phyloP scores from a whole-genome alignment of 2,113 vertebrate species.

The Scytalopus superciliaris region DNA sequence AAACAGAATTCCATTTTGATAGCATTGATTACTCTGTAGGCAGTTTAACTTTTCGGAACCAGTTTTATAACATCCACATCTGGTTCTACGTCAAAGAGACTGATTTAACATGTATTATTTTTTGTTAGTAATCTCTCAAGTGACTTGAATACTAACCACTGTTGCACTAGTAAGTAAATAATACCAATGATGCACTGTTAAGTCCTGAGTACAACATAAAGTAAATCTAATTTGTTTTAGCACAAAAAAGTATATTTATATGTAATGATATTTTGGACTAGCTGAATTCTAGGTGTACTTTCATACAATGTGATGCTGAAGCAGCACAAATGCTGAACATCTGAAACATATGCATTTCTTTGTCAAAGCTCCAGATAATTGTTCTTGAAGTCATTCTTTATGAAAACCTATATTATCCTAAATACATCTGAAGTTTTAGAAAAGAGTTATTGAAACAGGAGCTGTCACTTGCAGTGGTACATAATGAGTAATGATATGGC shows the following conservation, averaged over 20 bases:
- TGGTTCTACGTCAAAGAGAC: neutral
- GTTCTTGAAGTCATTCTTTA: neutral
- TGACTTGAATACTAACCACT: neutral
- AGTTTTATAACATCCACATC: neutral
- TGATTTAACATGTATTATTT: neutral
- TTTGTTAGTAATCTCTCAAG: neutral
- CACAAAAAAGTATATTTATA: neutral
- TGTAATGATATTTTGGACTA: neutral
- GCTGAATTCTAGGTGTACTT: neutral
- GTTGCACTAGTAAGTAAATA: neutral
- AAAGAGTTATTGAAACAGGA: neutral
- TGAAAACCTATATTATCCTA: neutral
- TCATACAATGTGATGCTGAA: neutral
- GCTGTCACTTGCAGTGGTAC: neutral
- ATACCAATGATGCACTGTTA: neutral
- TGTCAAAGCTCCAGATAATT: neutral
- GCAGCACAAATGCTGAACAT: neutral
- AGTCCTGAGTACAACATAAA: neutral
- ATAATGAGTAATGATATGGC: neutral
- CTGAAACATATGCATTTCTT: neutral
- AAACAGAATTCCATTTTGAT: constrained; percentile 11
- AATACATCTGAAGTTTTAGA: neutral
- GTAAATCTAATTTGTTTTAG: neutral
- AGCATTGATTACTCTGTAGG: neutral
- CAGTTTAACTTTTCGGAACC: neutral